These are phyloP conservation scores for Ochotona princeps DNA, from an alignment of 2,113 vertebrate species.

Conservation along the genomic window DNA sequence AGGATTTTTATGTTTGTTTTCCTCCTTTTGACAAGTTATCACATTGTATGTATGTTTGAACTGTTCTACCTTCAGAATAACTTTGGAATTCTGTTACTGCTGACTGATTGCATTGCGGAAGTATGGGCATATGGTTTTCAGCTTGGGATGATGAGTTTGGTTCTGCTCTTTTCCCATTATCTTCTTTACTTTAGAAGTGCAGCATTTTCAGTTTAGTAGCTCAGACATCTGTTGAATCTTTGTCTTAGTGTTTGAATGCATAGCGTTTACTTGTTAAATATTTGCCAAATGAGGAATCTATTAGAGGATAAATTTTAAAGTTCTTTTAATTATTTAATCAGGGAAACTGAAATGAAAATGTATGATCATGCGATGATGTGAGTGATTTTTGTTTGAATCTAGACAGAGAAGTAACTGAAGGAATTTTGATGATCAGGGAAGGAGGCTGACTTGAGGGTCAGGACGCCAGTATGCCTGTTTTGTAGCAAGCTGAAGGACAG, in stretches of 20 bases:
- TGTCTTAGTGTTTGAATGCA: neutral
- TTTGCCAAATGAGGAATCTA: slow-evolving; percentile 41
- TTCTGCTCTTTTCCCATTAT: neutral
- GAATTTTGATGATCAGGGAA: neutral
- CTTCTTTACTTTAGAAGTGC: neutral
- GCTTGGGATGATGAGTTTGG: neutral
- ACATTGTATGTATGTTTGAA: neutral
- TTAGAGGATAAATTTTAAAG: neutral
- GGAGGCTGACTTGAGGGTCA: neutral
- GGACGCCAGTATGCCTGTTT: neutral
- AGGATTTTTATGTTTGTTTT: neutral
- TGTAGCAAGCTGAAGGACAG: neutral
- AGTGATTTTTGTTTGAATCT: slow-evolving; percentile 30
- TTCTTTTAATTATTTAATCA: slow-evolving; percentile 38
- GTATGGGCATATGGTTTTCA: neutral
- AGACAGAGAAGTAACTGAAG: neutral
- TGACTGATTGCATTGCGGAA: neutral
- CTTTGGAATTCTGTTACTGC: neutral
- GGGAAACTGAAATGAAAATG: slow-evolving; percentile 37
- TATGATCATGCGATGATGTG: slow-evolving; percentile 32
- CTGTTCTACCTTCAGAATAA: neutral
- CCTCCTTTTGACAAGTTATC: neutral
- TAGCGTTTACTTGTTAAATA: slow-evolving; percentile 44
- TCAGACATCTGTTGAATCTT: neutral
- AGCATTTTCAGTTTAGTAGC: slow-evolving; percentile 28